phyloP scores from a whole-genome alignment of 2,797 vertebrate species.

The Protosalanx chinensis region DNA sequence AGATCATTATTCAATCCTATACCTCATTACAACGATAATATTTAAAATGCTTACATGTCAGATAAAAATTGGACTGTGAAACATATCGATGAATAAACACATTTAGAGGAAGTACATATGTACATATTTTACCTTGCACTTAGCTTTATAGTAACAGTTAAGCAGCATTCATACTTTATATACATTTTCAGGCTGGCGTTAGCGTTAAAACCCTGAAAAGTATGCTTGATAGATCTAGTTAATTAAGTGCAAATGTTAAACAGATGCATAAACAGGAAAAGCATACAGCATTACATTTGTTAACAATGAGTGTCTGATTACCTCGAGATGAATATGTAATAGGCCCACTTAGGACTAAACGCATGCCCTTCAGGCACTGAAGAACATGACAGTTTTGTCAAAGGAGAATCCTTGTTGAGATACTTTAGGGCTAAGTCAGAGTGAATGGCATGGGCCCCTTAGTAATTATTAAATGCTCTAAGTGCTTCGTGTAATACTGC shows the following conservation, averaged over 20 bases:
- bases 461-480: conserved; percentile 80
- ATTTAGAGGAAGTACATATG: background rate
- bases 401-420: conserved; percentile 61
- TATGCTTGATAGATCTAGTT: conserved; percentile 4
- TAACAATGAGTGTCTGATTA: conserved; percentile 66
- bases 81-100: background rate
- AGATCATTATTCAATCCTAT: no score
- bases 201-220: background rate
- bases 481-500: conserved; percentile 73
- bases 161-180: background rate
- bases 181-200: background rate
- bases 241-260: background rate
- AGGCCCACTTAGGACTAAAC: conserved; percentile 66
- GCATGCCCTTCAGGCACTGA: conserved; percentile 53
- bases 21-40: no score
- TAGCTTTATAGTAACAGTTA: background rate
- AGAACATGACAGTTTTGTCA: conserved; percentile 70
- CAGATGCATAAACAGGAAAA: background rate
- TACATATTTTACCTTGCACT: background rate
- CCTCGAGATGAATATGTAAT: conserved; percentile 68
- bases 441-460: conserved; percentile 54
- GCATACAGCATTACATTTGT: background rate
- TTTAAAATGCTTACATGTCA: no score
- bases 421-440: conserved; percentile 56
- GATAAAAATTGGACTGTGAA: background rate